Evolutionary conservation across 2,888 invertebrate genomes (phyloP).

Genomic region (Melieria picta): DNA sequence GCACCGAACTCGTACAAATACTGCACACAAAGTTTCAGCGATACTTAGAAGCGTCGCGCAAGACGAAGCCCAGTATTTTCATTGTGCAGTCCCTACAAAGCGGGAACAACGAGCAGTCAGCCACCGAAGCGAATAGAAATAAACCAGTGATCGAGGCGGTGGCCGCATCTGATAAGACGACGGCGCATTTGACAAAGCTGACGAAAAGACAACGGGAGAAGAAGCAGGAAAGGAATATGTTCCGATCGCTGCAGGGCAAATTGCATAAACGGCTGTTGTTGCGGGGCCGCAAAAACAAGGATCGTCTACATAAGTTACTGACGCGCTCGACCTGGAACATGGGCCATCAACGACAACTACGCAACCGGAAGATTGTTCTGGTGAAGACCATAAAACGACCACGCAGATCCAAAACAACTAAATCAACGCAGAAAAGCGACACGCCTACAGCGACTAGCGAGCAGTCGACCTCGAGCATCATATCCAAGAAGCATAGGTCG

Average conservation of each 20-base stretch:
- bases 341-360: slow-evolving; percentile 49
- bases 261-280: neutral
- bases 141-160: neutral
- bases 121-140: neutral
- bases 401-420: slow-evolving; percentile 16
- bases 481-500: neutral
- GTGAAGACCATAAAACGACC: slow-evolving; percentile 46
- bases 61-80: slow-evolving; percentile 58
- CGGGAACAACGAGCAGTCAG: neutral
- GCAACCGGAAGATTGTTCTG: slow-evolving; percentile 55
- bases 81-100: slow-evolving; percentile 52
- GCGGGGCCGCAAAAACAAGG: neutral
- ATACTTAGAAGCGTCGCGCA: slow-evolving; percentile 56
- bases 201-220: too few relatives aligned
- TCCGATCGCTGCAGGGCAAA: neutral
- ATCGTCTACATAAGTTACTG: slow-evolving; percentile 44
- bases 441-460: neutral
- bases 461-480: neutral
- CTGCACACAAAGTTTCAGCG: slow-evolving; percentile 46
- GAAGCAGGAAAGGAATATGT: too few relatives aligned
- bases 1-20: slow-evolving; percentile 28
- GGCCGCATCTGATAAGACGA: too few relatives aligned
- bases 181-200: too few relatives aligned
- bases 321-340: slow-evolving; percentile 51
- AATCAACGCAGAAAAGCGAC: neutral